Base-by-base conservation (phyloP, 2,797 vertebrate species). In the Halcyon badia region DNA sequence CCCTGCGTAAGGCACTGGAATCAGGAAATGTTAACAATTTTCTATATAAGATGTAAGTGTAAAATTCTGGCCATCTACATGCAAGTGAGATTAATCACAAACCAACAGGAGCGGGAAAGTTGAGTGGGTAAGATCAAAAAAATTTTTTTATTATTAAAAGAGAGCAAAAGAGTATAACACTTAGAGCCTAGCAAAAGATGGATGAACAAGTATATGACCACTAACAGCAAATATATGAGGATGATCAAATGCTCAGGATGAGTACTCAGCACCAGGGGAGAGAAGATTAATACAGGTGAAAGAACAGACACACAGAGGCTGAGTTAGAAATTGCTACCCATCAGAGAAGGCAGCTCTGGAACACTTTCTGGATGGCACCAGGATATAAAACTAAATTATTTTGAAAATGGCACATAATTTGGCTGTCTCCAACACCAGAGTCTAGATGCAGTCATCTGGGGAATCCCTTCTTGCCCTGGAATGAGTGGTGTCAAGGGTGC, bases 401-500 rank as follows among this genome's bases (percentile, higher is more conserved):
- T 30, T 90, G 24, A 72, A 61, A 14, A 14, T 39, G 14, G 5
- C 10, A 41, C 3, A 3, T 11, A 52, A 22, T 70, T 77, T 80
- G 14, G 2, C 12, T 48, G 31, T 48, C 68, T 83, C 33, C 10
- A 89, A 49, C 15, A 78, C 2, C n/a, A 75, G 7, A 7, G 7
- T 33, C 11, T 42, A 52, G 37, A 22, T 6, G 12, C 7, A 69
- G 2, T 13, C 19, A 30, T 11, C 19, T 41, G 31, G 19, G 24
- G 33, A 49, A 86, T 64, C 8, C 3, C 8, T 87, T 58, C 24
- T 88, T 6, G 0, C 11, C 14, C 20, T 31, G 19, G 28, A 72
- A 76, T 7, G 19, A 5, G 1, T 2, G 8, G 51, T 4, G 0
- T 14, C 30, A 12, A 5, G 9, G 11, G 15, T 46, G 12, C 6